Evolutionary conservation across 2,113 vertebrate species (phyloP), one percentile per base, ranked within the genome.

Genomic region (Nibea coibor): DNA sequence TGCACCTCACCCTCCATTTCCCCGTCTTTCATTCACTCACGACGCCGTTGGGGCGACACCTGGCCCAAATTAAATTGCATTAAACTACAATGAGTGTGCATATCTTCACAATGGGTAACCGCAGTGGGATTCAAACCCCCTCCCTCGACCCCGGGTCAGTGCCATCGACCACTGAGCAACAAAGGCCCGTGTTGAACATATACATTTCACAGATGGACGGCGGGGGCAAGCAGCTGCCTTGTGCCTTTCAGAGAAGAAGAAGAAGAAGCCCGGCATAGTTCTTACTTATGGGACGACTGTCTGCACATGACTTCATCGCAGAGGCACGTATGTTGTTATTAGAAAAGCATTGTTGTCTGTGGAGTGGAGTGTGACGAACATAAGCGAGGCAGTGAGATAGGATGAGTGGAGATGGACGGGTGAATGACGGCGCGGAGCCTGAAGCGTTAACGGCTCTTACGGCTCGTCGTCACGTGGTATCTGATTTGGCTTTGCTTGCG

Each of bases 201-300:
- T 82, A 87, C 74, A 78, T 73, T 82, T 92, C 87, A 81, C 87
- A 88, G 87, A 91, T 87, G 86, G 87, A 85, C 75, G 57, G 68
- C 11, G 68, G 39, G 65, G 39, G 16, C n/a, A 80, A 56, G 86
- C 89, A 92, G 92, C 87, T 91, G 90, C 80, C 63, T 63, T 1
- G 31, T 6, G 72, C 58, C 51, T 83, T 83, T 87, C 76, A 85
- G n/a, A n/a, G n/a, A 50, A 83, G 31, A 69, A 70, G 78, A 50
- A 83, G 31, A 69, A 70, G 78, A 82, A 47, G 57, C 73, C 51
- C 45, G 0, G 54, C 63, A 64, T 50, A 82, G 75, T 78, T 84
- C 39, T 53, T 26, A 15, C 77, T 80, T 74, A 77, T 73, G 79
- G 82, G 75, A 66, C 66, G 82, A 84, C 80, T 70, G 72, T 17